A percentile compares a stretch with the other conserved stretches of the same genome.
These are phyloP conservation scores for Myotis yumanensis DNA, from an alignment of 2,113 vertebrate genomes.

Conservation along the genomic window DNA sequence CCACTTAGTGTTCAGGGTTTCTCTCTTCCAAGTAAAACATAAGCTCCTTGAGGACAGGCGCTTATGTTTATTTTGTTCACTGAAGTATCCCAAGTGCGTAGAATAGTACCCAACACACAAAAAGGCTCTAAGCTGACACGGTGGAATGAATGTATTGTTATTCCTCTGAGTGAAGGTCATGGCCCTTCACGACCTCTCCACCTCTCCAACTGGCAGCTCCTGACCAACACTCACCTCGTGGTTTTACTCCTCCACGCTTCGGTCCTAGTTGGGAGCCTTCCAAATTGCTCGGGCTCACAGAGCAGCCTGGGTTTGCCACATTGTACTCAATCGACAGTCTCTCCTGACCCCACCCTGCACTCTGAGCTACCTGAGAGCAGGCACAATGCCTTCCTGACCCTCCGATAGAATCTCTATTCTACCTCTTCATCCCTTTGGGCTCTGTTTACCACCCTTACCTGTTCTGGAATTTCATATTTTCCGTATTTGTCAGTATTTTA, in stretches of 20 bases:
- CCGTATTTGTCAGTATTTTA: neutral
- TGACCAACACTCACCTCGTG: neutral
- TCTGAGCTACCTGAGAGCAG: neutral
- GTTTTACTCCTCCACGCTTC: neutral
- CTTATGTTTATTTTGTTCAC: neutral
- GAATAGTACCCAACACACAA: neutral
- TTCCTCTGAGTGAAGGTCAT: neutral
- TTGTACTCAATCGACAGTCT: neutral
- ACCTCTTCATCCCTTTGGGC: neutral
- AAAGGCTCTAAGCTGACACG: neutral
- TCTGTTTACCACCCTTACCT: neutral
- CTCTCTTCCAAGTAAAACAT: neutral
- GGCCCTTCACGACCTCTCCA: neutral
- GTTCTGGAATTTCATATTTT: constrained; percentile 39
- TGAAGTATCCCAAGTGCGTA: neutral
- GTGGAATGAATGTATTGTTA: neutral
- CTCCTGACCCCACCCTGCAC: neutral
- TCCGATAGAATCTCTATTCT: neutral
- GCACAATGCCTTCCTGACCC: neutral
- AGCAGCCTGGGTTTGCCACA: neutral
- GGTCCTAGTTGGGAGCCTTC: neutral
- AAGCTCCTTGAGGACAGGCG: neutral
- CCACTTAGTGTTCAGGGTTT: neutral
- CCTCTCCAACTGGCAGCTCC: neutral
- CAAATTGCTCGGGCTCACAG: neutral